phyloP scores from a whole-genome alignment of 2,113 vertebrate species.

The Oncorhynchus gorbuscha region DNA sequence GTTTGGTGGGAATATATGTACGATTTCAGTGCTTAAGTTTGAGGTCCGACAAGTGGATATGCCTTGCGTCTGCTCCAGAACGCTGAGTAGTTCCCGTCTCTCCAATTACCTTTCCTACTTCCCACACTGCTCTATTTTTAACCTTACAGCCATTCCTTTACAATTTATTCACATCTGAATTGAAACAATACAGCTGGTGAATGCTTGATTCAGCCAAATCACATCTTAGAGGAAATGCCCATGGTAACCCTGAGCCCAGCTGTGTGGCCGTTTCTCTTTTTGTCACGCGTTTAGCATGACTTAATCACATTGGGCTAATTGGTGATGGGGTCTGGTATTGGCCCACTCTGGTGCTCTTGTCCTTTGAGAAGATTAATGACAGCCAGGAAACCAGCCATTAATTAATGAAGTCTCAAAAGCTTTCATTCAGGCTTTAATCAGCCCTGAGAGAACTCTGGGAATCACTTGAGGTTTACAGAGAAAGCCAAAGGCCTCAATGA shows the following conservation, averaged over 20 bases:
- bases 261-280: conserved; percentile 1
- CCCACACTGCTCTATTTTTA: conserved; percentile 6
- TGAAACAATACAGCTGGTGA: conserved; percentile 1
- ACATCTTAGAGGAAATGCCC: not conserved
- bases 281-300: conserved; percentile 3
- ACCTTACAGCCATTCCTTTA: conserved; percentile 2
- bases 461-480: not conserved
- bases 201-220: conserved; percentile 14
- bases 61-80: not conserved
- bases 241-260: conserved; percentile 8
- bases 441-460: conserved; percentile 7
- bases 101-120: not conserved
- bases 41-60: not conserved
- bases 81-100: not conserved
- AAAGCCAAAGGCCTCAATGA: not conserved
- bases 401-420: conserved; percentile 18
- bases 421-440: conserved; percentile 3
- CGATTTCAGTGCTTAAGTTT: not conserved
- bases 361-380: conserved; percentile 14
- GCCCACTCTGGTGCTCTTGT: not conserved
- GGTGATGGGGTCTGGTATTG: conserved; percentile 11
- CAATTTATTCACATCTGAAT: not conserved
- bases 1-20: not conserved
- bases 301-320: conserved; percentile 26
- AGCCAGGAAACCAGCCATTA: conserved; percentile 1